A percentile compares a stretch with the other conserved stretches of the same genome.
Conservation (phyloP, 2,888 invertebrate genomes). For the Lycocerus yunnanus region DNA sequence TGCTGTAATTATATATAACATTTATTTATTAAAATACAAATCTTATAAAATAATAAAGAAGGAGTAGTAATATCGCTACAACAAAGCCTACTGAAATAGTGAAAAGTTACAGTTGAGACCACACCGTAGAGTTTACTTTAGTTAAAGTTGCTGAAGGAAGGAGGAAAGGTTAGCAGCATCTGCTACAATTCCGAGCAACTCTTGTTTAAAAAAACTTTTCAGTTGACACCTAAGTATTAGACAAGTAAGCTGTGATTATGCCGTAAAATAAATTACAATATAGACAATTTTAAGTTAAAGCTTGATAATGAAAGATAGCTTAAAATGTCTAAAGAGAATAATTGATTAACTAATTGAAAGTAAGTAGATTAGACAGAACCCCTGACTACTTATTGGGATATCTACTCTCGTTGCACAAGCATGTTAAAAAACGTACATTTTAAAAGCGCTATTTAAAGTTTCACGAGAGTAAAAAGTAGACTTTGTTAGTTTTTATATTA, state of each 20-base stretch:
- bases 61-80: not conserved
- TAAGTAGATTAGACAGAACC: constrained; percentile 36
- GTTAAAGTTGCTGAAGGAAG: not conserved
- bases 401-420: constrained; percentile 19
- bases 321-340: not conserved
- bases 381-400: constrained; percentile 44
- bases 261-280: not conserved
- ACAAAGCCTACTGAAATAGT: not conserved
- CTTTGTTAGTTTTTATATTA: not conserved
- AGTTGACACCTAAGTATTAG: not conserved
- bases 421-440: constrained; percentile 32
- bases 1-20: constrained; percentile 33
- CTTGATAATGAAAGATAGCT: not conserved
- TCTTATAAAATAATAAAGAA: not conserved
- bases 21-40: not conserved
- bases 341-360: not conserved
- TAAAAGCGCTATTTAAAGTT: not conserved
- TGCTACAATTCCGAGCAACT: not conserved
- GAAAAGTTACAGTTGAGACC: not conserved
- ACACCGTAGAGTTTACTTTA: not conserved
- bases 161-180: not conserved
- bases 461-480: not conserved
- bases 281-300: not conserved
- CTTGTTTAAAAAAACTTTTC: not conserved
- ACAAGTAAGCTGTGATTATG: not conserved